These are phyloP conservation scores for Oreochromis mossambicus DNA, from an alignment of 2,797 vertebrate species.

Conservation along the genomic window DNA sequence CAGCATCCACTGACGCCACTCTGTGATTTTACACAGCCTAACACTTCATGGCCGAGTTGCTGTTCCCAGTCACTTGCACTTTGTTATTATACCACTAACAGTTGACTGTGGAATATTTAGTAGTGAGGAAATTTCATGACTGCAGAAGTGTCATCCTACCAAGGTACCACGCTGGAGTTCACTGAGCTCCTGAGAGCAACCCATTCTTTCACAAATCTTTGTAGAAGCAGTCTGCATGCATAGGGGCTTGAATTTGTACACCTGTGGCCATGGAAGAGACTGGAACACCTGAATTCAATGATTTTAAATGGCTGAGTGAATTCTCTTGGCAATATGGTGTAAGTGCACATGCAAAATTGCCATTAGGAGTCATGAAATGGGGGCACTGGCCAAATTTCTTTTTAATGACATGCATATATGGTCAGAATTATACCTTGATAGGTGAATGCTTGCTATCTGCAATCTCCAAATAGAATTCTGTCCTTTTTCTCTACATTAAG, in stretches of 20 bases:
- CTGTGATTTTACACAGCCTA: background rate
- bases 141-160: background rate
- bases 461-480: background rate
- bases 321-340: background rate
- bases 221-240: background rate
- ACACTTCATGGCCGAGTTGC: background rate
- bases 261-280: background rate
- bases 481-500: background rate
- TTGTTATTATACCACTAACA: background rate
- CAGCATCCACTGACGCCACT: background rate
- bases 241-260: background rate
- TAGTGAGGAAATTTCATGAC: background rate
- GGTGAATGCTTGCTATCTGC: background rate
- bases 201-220: background rate
- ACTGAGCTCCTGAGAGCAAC: background rate
- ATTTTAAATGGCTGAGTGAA: background rate
- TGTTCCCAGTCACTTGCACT: background rate
- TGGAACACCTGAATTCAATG: background rate
- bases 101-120: background rate
- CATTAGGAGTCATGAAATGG: background rate
- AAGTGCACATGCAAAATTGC: background rate
- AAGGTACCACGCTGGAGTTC: background rate
- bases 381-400: background rate
- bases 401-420: background rate
- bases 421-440: background rate